These are phyloP conservation scores for Platycheirus rosarum DNA, from an alignment of 2,888 invertebrate species.

Conservation along the genomic window DNA sequence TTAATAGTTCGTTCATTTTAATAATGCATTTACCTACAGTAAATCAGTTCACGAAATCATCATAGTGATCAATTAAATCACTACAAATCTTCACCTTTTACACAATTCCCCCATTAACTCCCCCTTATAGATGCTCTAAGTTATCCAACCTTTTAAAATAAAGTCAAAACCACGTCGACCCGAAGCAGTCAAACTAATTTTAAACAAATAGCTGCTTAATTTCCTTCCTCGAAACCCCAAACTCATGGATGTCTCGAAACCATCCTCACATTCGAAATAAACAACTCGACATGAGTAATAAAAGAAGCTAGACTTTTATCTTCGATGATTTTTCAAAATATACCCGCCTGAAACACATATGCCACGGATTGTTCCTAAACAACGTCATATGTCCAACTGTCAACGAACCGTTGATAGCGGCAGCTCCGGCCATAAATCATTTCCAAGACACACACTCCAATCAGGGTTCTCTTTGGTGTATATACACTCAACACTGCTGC, in stretches of 20 bases:
- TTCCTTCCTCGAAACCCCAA: neutral
- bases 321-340: slow-evolving; percentile 30
- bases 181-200: slow-evolving; percentile 3
- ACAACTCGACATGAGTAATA: slow-evolving; percentile 30
- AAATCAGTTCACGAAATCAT: too few species aligned
- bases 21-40: too few species aligned
- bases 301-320: slow-evolving; percentile 35
- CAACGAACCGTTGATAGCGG: slow-evolving; percentile 56
- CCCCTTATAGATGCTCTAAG: neutral
- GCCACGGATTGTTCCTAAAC: slow-evolving; percentile 25
- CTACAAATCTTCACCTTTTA: too few species aligned
- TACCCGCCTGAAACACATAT: slow-evolving; percentile 15
- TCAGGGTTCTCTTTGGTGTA: neutral
- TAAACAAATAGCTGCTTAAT: slow-evolving; percentile 44
- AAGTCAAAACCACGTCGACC: neutral
- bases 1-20: too few species aligned
- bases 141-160: neutral
- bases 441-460: slow-evolving; percentile 3
- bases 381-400: slow-evolving; percentile 67
- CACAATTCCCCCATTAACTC: too few species aligned
- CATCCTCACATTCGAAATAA: slow-evolving; percentile 14
- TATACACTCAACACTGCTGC: slow-evolving; percentile 10
- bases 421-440: slow-evolving; percentile 58
- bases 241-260: neutral
- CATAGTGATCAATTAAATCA: too few species aligned